Conservation (phyloP, 2,113 vertebrate species). For the Eira barbara region DNA sequence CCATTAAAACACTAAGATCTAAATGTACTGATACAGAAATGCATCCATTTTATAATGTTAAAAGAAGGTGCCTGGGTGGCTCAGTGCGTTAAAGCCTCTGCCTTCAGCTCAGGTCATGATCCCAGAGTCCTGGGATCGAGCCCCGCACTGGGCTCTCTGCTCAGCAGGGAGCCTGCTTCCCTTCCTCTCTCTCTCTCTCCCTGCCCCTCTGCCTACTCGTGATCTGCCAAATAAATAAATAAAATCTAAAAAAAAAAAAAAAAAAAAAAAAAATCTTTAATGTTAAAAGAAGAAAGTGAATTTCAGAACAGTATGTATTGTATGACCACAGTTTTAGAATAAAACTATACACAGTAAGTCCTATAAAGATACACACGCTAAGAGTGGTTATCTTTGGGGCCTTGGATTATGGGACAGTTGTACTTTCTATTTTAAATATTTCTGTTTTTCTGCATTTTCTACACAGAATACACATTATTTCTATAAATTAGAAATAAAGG, state of each 20-base stretch:
- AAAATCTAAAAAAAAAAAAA: too few relatives aligned
- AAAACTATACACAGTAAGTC: background rate
- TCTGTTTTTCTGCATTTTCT: conserved; percentile 5
- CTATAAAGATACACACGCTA: background rate
- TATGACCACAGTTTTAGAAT: background rate
- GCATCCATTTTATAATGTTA: background rate
- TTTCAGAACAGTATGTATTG: background rate
- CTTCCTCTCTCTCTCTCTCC: too few relatives aligned
- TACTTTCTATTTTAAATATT: conserved; percentile 19
- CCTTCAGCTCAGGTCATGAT: too few relatives aligned
- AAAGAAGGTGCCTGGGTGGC: background rate
- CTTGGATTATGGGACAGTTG: background rate
- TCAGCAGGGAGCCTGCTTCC: too few relatives aligned
- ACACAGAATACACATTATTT: background rate
- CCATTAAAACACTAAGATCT: background rate
- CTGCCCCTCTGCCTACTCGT: too few relatives aligned
- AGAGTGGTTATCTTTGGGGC: background rate
- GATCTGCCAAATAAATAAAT: too few relatives aligned
- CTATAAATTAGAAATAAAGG: background rate
- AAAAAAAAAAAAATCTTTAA: background rate
- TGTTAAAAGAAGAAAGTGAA: conserved; percentile 21
- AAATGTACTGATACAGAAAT: conserved; percentile 27
- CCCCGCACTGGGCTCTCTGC: too few relatives aligned
- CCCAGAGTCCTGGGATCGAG: too few relatives aligned
- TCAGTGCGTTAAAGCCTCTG: too few relatives aligned